Percentiles rank a stretch among this genome's conserved stretches.
phyloP scores from a whole-genome alignment of 2,888 invertebrate genomes.

The Drosophila paranaensis region DNA sequence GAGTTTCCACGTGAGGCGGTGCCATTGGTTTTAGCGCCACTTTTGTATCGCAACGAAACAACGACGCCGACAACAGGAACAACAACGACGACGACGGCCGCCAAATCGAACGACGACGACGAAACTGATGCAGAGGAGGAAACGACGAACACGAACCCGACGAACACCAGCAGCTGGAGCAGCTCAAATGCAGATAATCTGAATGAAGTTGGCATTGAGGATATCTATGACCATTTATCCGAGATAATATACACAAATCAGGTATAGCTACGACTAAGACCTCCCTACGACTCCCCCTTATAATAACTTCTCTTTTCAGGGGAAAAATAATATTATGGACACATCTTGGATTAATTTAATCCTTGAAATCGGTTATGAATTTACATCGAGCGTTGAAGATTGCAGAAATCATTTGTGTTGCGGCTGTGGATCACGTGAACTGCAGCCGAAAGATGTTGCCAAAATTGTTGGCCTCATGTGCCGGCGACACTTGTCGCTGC shows the following conservation, averaged over 20 bases:
- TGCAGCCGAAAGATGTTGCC: constrained; percentile 93
- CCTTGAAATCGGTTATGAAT: constrained; percentile 94
- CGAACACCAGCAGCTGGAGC: constrained; percentile 87
- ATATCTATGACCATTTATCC: constrained; percentile 83
- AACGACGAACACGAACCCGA: constrained; percentile 83
- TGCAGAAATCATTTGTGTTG: constrained; percentile 94
- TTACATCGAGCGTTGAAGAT: constrained; percentile 94
- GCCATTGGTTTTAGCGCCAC: constrained; percentile 94
- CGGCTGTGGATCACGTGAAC: constrained; percentile 92
- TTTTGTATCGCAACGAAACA: constrained; percentile 87
- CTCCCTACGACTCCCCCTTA: neutral
- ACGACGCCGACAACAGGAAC: constrained; percentile 26
- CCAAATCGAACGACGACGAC: constrained; percentile 33
- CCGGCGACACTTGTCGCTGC: constrained; percentile 88
- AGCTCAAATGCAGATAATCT: constrained; percentile 86
- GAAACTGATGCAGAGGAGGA: constrained; percentile 74
- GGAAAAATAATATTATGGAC: constrained; percentile 87
- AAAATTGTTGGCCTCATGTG: constrained; percentile 94
- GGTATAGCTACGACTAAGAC: constrained; percentile 30
- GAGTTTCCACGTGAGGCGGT: constrained; percentile 96
- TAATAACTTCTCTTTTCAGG: constrained; percentile 53
- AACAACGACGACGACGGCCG: constrained; percentile 45
- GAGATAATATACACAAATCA: constrained; percentile 82
- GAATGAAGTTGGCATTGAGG: constrained; percentile 82
- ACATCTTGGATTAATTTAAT: constrained; percentile 94